phyloP scores from a whole-genome alignment of 2,113 vertebrate genomes.

The Zapus hudsonius region DNA sequence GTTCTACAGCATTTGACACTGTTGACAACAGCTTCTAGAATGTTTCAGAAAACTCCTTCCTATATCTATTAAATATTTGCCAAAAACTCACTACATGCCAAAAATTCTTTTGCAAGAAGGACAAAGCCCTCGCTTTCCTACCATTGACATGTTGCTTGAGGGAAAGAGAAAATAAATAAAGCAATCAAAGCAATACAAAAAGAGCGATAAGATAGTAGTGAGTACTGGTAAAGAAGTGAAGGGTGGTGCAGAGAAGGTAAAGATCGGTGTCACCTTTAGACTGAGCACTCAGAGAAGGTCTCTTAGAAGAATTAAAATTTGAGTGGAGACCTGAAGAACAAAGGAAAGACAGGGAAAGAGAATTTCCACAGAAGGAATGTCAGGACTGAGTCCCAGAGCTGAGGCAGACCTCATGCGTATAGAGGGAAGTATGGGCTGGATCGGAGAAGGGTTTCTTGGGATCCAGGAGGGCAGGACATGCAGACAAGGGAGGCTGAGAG shows the following conservation, averaged over 20 bases:
- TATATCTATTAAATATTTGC: conserved; percentile 10
- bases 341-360: not conserved
- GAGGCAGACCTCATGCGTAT: not conserved
- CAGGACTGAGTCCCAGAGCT: not conserved
- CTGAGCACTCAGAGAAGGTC: not conserved
- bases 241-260: not conserved
- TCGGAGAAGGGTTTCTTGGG: not conserved
- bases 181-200: not conserved
- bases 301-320: not conserved
- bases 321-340: not conserved
- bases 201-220: not conserved
- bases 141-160: not conserved
- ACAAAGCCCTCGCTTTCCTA: not conserved
- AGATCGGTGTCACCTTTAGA: not conserved
- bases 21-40: not conserved
- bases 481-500: not conserved
- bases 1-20: not conserved
- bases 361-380: not conserved
- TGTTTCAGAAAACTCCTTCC: not conserved
- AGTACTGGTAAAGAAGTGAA: not conserved
- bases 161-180: conserved; percentile 27
- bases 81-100: not conserved
- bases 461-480: not conserved
- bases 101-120: conserved; percentile 15
- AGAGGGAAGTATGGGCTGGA: not conserved